Base-by-base conservation (phyloP, 2,888 invertebrate species). In the Drosophila paramelanica region DNA sequence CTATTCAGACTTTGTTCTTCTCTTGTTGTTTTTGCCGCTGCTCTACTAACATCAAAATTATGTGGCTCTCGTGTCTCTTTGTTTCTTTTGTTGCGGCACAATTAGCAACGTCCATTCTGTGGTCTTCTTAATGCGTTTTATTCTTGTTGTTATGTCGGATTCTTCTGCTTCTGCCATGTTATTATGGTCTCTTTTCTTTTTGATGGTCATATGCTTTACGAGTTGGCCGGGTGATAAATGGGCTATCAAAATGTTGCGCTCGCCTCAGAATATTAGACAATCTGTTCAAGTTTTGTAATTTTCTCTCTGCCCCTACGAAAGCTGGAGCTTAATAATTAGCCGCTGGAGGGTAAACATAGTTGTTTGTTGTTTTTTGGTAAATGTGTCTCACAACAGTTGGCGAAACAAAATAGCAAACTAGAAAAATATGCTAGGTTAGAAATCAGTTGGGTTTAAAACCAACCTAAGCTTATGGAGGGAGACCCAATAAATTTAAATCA, bases 51-150 rank as follows among this genome's bases (percentile, higher is more conserved):
- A 75, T 75, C 76, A 76, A 75, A 75, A 75, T 45, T 67, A 56
- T 45, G 62, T n/a, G 39, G 43, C 41, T 58, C 41, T 46, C 17
- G 17, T 45, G 25, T 68, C 39, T 51, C 47, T 62, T 69, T 50
- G 57, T 78, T 57, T 74, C 62, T 80, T 66, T 80, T 80, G 69
- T 80, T 83, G 60, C 64, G 66, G 75, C 80, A 78, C 81, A 82
- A 82, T 82, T 82, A 85, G 86, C 76, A 67, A 46, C 67, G 64
- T 69, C 72, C 69, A 81, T 79, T 85, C 82, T 73, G 72, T 50
- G 42, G 46, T 67, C 61, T 62, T 58, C 46, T 64, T 81, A 81
- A 81, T 81, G 72, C 73, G 45, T 55, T 67, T 69, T 56, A 33
- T 62, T 46, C 33, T 31, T 25, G 7, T 23, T 43, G 14, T n/a